phyloP scores from a whole-genome alignment of 2,797 vertebrate genomes.

The Falco novaeseelandiae region DNA sequence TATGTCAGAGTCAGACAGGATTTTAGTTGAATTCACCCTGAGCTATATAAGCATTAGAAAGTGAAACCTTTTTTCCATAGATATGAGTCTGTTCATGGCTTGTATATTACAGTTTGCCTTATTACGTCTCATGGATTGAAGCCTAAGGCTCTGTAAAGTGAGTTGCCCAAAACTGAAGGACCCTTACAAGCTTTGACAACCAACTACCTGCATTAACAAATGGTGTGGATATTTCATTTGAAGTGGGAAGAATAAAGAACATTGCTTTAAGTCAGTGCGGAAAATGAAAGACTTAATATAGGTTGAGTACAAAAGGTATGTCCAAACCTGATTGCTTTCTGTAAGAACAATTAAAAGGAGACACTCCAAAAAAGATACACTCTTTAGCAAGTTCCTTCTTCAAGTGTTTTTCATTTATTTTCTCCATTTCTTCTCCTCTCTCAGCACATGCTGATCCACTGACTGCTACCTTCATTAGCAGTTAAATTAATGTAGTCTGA shows the following conservation, averaged over 20 bases:
- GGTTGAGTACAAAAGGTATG: constrained; percentile 47
- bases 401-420: constrained; percentile 20
- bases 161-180: constrained; percentile 52
- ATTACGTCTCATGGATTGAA: constrained; percentile 52
- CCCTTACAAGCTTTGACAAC: constrained; percentile 52
- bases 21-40: constrained; percentile 66
- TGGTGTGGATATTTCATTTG: constrained; percentile 66
- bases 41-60: constrained; percentile 70
- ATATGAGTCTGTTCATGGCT: constrained; percentile 31
- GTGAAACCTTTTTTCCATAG: constrained; percentile 51
- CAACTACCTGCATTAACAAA: constrained; percentile 67
- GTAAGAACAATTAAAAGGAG: constrained; percentile 54
- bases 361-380: not conserved
- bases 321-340: constrained; percentile 49
- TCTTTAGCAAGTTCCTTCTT: constrained; percentile 25
- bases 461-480: not conserved
- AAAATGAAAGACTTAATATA: constrained; percentile 66
- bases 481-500: not conserved
- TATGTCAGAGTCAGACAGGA: constrained; percentile 66
- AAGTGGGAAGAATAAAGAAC: constrained; percentile 65
- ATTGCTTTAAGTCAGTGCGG: constrained; percentile 49
- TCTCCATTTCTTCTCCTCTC: not conserved
- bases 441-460: not conserved
- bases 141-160: constrained; percentile 43
- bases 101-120: constrained; percentile 51